phyloP scores from a whole-genome alignment of 1,140 invertebrate species.

The Platorchestia sp. region DNA sequence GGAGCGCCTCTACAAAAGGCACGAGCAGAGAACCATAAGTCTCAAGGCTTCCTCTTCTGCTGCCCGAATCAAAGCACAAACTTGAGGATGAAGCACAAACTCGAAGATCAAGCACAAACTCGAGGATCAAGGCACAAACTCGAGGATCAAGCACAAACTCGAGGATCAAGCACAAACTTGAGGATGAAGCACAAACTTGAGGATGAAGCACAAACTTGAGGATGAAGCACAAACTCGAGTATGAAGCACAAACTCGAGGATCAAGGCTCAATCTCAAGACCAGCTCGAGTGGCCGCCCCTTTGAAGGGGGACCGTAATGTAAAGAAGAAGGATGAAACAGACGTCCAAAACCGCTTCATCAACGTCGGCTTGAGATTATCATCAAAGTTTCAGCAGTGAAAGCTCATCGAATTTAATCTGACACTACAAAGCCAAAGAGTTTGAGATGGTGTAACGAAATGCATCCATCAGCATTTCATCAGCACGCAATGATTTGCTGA shows the following conservation, averaged over 20 bases:
- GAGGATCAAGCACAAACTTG: conserved; percentile 27
- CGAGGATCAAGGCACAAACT: background rate
- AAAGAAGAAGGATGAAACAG: conserved; percentile 46
- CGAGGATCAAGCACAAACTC: conserved; percentile 20
- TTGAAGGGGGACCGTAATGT: conserved; percentile 12
- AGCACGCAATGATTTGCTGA: background rate
- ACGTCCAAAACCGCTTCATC: conserved; percentile 19
- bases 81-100: background rate
- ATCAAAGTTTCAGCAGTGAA: background rate
- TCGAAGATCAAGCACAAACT: too few species aligned
- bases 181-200: too few species aligned
- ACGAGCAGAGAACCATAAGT: background rate
- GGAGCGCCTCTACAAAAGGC: background rate
- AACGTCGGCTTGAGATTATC: conserved; percentile 2
- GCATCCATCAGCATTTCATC: background rate
- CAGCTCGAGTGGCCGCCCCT: conserved; percentile 18
- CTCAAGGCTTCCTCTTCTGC: conserved; percentile 31
- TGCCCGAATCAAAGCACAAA: conserved; percentile 5
- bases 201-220: too few species aligned
- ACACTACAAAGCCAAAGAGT: background rate
- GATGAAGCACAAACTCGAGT: too few species aligned
- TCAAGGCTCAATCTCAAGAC: conserved; percentile 32
- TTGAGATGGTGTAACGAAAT: background rate
- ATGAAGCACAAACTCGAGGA: background rate
- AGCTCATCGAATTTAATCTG: background rate